These are phyloP conservation scores for Thalassaphorura encarpata DNA, from an alignment of 1,140 invertebrate species.

Conservation along the genomic window DNA sequence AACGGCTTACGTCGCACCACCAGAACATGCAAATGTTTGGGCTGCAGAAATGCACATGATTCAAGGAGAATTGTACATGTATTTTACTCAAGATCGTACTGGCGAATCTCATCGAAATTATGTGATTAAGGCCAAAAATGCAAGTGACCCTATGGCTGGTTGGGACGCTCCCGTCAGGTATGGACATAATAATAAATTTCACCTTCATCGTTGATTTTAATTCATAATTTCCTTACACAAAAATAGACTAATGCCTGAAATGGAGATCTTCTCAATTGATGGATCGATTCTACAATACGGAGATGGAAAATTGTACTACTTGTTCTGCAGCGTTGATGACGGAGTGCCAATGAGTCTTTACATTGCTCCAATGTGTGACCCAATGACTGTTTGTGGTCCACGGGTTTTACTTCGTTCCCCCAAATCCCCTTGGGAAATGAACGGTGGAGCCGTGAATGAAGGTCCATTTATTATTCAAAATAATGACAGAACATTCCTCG, in stretches of 20 bases:
- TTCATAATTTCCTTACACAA: background rate
- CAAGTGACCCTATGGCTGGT: no score
- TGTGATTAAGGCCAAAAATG: no score
- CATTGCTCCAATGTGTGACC: constrained; percentile 26
- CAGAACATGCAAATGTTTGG: no score
- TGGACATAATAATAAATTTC: constrained; percentile 8
- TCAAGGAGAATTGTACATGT: no score
- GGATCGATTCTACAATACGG: constrained; percentile 12
- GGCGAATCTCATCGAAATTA: no score
- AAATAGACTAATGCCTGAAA: constrained; percentile 6
- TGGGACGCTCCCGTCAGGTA: no score
- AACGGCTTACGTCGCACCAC: no score
- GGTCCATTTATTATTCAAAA: constrained; percentile 24
- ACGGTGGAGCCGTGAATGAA: constrained; percentile 14
- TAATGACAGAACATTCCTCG: constrained; percentile 17
- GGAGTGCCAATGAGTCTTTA: constrained; percentile 26
- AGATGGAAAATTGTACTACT: constrained; percentile 10
- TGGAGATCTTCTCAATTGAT: constrained; percentile 8
- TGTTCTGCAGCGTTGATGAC: constrained; percentile 7
- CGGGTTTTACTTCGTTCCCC: constrained; percentile 13
- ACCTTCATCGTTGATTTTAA: constrained; percentile 5
- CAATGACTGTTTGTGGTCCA: constrained; percentile 15
- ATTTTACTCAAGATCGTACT: no score
- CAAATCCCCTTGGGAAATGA: constrained; percentile 11
- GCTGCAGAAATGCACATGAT: no score